These are phyloP conservation scores for Micronisus gabar DNA, from an alignment of 2,113 vertebrate genomes.

Conservation along the genomic window DNA sequence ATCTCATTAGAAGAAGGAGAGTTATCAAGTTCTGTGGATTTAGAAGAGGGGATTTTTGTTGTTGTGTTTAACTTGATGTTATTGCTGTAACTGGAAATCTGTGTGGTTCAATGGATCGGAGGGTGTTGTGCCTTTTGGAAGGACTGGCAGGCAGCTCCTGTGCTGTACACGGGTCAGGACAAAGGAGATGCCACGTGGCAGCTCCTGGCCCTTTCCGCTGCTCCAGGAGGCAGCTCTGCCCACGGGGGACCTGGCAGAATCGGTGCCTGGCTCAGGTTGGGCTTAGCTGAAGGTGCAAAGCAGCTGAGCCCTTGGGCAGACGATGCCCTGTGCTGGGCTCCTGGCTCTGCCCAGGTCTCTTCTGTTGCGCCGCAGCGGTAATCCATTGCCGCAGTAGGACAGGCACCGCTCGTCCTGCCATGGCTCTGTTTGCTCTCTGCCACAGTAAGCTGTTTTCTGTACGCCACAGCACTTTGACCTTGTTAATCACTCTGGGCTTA, in stretches of 20 bases:
- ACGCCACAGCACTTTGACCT: neutral
- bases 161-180: rapidly evolving
- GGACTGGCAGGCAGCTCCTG: neutral
- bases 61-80: neutral
- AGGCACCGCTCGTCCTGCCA: neutral
- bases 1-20: slow-evolving; percentile 10
- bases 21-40: neutral
- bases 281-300: neutral
- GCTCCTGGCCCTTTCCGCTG: neutral
- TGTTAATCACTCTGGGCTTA: neutral
- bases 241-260: neutral
- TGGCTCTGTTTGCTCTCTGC: neutral
- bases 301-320: neutral
- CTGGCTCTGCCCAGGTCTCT: neutral
- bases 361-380: neutral
- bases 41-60: neutral
- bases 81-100: neutral
- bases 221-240: neutral
- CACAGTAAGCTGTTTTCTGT: neutral
- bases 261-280: rapidly evolving
- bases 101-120: rapidly evolving
- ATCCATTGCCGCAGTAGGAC: neutral
- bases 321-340: neutral
- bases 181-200: neutral
- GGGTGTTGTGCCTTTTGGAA: neutral